Base-by-base conservation (phyloP, 2,888 invertebrate genomes). In the Pelosia muscerda region DNA sequence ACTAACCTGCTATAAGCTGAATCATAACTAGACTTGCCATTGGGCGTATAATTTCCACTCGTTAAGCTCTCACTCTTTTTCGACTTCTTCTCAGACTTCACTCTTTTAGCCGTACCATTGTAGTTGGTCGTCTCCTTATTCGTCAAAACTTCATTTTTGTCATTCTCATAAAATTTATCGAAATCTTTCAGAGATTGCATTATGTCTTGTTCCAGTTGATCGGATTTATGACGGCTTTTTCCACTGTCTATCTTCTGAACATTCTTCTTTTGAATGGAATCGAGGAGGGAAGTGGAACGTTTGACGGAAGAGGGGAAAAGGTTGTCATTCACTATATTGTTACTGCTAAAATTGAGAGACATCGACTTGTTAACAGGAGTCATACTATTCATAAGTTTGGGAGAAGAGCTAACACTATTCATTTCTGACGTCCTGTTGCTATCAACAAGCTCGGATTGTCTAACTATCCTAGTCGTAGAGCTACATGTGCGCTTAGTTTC, bases 1-100 rank as follows among this genome's bases (percentile, higher is more conserved):
- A 92, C 95, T 95, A 95, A 98, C 98, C 98, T 98, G 96, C 97
- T 97, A 92, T 98, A 98, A 66, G 98, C 98, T 34, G 98, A 98
- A 91, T 98, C 98, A 34, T 90, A 91, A 85, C 91, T 96, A 55
- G 83, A 77, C 82, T 90, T 93, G 64, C 90, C 92, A 75, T 88
- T 92, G 19, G 90, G 91, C 76, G 89, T 93, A 84, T 83, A 89
- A 85, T 94, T 91, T 74, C 89, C 94, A 77, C 93, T 94, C 65
- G 86, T 74, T 38, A 90, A 65, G 59, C 81, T 84, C 31, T 90
- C 92, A 38, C 31, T 66, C 76, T 92, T 94, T 75, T 91, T 90
- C 69, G 84, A 88, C 78, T 90, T 95, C 60, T 86, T 84, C 53
- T 93, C 92, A 49, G 83, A 69, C 81, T 91, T 92, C 55, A 82